Base-by-base conservation (phyloP, 2,888 invertebrate species). In the Sarcophaga variegata region DNA sequence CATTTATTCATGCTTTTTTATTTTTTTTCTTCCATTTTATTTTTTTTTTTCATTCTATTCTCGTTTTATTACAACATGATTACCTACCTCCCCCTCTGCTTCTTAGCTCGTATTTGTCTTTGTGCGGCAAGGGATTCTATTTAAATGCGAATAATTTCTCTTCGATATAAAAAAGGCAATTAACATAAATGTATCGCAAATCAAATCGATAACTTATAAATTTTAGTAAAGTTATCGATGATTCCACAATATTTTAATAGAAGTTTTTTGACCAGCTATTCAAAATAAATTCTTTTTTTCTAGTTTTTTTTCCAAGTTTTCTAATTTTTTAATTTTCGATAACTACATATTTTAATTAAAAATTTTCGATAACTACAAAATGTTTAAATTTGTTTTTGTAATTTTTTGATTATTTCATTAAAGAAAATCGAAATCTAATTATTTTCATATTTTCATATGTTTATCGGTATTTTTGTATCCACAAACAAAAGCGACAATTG, bases 81-180 rank as follows among this genome's bases (percentile, higher is more conserved):
- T 54, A 71, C 76, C 62, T 62, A 49, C 47, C 66, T 74, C 59
- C 59, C 59, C 59, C 71, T 4, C 47, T 8, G 17, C 22, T 17
- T 67, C 62, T 82, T 12, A 17, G 54, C 2, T 17, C 10, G 54
- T 10, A 54, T 86, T 82, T 79, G 82, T 62, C 45, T 79, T 76
- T 59, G 75, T 79, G 71, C 74, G 79, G 79, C 71, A 75, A 82
- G 81, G 74, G 81, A 81, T 81, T 74, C 64, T 47, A 59, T 22
- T 71, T 67, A n/a, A 60, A 67, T 72, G 20, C 4, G 45, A 63
- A 37, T 37, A 37, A 37, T 37, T 37, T 37, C 37, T 37, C 0
- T 14, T 64, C 14, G 4, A 62, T 62, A 70, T 6, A 49, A 14
- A 5, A 27, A 20, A 82, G 45, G 70, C 63, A 45, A 54, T 59